Evolutionary conservation across 1,140 invertebrate species (phyloP).

Genomic region (Ceratitis capitata): DNA sequence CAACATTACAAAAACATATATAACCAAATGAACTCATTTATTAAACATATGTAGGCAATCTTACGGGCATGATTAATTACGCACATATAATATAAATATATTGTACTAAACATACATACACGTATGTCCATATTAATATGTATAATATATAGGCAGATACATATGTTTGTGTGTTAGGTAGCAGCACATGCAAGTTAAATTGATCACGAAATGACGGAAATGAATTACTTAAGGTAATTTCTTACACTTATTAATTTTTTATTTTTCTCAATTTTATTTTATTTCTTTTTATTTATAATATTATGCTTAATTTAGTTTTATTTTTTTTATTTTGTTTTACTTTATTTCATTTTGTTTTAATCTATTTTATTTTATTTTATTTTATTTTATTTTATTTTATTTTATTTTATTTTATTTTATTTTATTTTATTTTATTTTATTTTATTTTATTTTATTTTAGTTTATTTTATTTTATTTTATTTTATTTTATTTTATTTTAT

Average conservation of each 20-base stretch:
- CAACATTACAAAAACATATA: background rate
- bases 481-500: background rate
- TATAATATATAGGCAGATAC: too few species aligned
- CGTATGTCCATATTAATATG: background rate
- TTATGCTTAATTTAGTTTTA: too few species aligned
- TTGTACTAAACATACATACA: too few species aligned
- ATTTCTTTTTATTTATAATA: background rate
- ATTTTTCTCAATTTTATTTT: background rate
- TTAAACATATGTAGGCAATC: background rate
- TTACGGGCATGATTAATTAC: background rate
- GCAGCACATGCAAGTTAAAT: background rate
- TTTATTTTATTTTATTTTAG: background rate
- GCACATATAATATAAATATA: background rate
- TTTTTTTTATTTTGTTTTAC: background rate
- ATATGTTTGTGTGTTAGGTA: too few species aligned
- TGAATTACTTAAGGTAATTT: background rate
- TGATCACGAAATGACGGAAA: background rate
- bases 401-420: background rate
- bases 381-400: too few species aligned
- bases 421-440: background rate
- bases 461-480: background rate
- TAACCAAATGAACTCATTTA: background rate
- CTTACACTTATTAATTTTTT: background rate
- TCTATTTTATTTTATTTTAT: background rate
- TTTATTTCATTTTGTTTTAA: too few species aligned